phyloP scores from a whole-genome alignment of 2,888 invertebrate genomes.

The Lepeophtheirus nordmannii region DNA sequence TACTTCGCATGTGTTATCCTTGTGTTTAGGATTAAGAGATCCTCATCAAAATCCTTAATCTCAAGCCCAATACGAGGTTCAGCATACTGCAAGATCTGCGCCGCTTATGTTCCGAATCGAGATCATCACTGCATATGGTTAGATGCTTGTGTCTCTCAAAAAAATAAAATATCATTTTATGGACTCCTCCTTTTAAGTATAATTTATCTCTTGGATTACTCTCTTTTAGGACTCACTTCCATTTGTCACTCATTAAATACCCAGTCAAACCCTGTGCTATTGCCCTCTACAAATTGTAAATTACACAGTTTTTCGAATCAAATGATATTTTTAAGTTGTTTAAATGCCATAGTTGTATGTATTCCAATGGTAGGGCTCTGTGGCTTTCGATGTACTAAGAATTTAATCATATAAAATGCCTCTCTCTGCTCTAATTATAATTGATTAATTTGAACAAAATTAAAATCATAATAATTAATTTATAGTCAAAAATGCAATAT shows the following conservation, averaged over 20 bases:
- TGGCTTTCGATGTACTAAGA: neutral
- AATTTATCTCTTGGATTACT: neutral
- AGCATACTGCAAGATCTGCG: neutral
- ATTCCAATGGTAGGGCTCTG: neutral
- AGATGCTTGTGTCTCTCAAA: neutral
- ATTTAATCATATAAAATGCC: neutral
- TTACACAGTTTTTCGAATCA: neutral
- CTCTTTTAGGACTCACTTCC: neutral
- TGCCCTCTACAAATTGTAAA: neutral
- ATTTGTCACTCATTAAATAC: neutral
- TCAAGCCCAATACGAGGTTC: neutral
- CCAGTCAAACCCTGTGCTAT: neutral
- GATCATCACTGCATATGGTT: constrained; percentile 3
- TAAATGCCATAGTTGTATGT: neutral
- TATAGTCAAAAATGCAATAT: too few species aligned
- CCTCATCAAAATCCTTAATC: neutral
- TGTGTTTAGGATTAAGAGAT: neutral
- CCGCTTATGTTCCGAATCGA: neutral
- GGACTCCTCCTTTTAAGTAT: neutral
- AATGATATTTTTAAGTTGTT: neutral
- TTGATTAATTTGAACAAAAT: too few species aligned
- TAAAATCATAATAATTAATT: too few species aligned
- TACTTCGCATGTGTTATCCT: neutral
- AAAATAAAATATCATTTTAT: neutral
- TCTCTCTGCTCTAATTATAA: too few species aligned